Evolutionary conservation across 2,113 vertebrate species (phyloP).

Genomic region (Pluvianellus socialis): DNA sequence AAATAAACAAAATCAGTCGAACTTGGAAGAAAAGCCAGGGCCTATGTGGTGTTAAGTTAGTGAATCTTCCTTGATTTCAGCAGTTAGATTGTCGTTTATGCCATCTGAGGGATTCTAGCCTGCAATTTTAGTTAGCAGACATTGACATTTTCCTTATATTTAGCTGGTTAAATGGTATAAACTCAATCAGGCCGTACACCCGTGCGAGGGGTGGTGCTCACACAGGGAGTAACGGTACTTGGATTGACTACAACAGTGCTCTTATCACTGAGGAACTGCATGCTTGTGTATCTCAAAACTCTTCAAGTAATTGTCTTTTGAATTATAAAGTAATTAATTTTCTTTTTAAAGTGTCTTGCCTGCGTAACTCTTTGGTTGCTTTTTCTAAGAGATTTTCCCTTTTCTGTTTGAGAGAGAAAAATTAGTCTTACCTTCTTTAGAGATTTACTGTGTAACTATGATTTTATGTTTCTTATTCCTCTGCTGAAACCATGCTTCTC

Average conservation of each 20-base stretch:
- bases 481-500: background rate
- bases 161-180: background rate
- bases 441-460: background rate
- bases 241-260: background rate
- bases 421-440: background rate
- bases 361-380: accelerated
- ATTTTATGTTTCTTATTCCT: background rate
- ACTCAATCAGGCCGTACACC: background rate
- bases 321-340: background rate
- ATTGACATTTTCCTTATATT: background rate
- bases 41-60: background rate
- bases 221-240: background rate
- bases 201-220: background rate
- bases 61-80: background rate
- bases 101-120: background rate
- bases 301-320: background rate
- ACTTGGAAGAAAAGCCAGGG: background rate
- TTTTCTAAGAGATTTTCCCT: background rate
- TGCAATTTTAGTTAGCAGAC: background rate
- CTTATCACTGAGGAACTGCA: background rate
- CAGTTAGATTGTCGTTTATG: background rate
- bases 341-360: background rate
- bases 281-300: background rate
- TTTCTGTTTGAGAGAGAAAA: background rate
- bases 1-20: background rate